phyloP scores from a whole-genome alignment of 2,113 vertebrate species.

The Hydrochoerus hydrochaeris region DNA sequence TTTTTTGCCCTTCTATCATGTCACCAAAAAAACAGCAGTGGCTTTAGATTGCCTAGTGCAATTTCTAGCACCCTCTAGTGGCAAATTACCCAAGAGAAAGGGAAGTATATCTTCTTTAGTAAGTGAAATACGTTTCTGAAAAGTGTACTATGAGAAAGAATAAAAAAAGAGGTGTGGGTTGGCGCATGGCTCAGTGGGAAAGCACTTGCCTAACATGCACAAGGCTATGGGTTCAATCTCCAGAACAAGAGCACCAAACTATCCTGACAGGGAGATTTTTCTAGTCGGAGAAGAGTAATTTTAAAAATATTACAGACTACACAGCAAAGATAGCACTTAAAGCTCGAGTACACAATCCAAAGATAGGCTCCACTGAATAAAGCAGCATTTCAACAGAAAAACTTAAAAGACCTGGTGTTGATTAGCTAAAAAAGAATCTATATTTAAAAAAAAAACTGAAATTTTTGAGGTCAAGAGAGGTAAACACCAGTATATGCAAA shows the following conservation, averaged over 20 bases:
- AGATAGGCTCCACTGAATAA: rapidly evolving
- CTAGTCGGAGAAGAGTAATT: not conserved
- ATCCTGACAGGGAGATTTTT: not conserved
- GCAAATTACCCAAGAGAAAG: conserved; percentile 19
- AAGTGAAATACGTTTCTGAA: conserved; percentile 29
- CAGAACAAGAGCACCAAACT: not conserved
- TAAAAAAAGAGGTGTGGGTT: not conserved
- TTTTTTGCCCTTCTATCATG: not conserved
- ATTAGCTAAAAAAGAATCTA: not conserved
- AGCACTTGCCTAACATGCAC: not conserved
- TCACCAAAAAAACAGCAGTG: conserved; percentile 19
- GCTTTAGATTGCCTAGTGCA: not conserved
- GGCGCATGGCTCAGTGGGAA: not conserved
- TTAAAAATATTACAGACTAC: not conserved
- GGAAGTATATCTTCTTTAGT: not conserved
- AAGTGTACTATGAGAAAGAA: not conserved
- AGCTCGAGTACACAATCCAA: not conserved
- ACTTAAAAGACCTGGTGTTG: not conserved
- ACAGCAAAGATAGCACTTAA: not conserved
- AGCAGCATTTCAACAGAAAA: not conserved
- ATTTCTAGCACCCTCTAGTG: conserved; percentile 61
- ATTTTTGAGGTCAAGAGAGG: not conserved
- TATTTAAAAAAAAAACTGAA: not conserved
- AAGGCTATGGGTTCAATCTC: not conserved
- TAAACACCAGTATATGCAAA: not conserved